A percentile compares a stretch with the other conserved stretches of the same genome.
These are phyloP conservation scores for Dioctria rufipes DNA, from an alignment of 2,888 invertebrate species.

Conservation along the genomic window DNA sequence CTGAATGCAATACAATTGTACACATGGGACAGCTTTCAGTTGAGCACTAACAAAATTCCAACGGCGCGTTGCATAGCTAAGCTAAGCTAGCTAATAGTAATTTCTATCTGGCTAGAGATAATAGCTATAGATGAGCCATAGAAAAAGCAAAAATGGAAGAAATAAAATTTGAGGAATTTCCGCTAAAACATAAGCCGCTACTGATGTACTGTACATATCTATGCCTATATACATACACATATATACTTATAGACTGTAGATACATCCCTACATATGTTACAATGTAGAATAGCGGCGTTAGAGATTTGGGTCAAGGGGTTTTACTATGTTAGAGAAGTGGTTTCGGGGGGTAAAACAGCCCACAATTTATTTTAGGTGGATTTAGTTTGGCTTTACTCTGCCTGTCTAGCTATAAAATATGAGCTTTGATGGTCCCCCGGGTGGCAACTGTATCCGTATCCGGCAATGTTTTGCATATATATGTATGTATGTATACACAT, in stretches of 20 bases:
- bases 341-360: conserved; percentile 2
- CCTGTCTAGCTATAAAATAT: conserved; percentile 22
- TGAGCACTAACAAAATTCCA: background rate
- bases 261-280: too few species aligned
- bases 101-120: background rate
- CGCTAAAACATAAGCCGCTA: background rate
- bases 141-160: background rate
- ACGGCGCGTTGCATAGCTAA: background rate
- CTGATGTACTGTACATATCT: too few species aligned
- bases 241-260: too few species aligned
- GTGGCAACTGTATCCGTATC: background rate
- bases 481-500: background rate
- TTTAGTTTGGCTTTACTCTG: conserved; percentile 10
- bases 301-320: conserved; percentile 13
- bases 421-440: conserved; percentile 1
- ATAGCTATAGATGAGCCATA: background rate
- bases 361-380: conserved; percentile 10
- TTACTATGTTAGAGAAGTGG: background rate
- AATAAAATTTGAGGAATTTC: conserved; percentile 20
- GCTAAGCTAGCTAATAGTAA: background rate
- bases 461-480: conserved; percentile 12
- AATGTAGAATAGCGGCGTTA: background rate
- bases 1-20: background rate
- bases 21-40: background rate
- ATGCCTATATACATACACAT: too few species aligned